These are phyloP conservation scores for Rhinoraja longicauda DNA, from an alignment of 2,797 vertebrate species.

Conservation along the genomic window DNA sequence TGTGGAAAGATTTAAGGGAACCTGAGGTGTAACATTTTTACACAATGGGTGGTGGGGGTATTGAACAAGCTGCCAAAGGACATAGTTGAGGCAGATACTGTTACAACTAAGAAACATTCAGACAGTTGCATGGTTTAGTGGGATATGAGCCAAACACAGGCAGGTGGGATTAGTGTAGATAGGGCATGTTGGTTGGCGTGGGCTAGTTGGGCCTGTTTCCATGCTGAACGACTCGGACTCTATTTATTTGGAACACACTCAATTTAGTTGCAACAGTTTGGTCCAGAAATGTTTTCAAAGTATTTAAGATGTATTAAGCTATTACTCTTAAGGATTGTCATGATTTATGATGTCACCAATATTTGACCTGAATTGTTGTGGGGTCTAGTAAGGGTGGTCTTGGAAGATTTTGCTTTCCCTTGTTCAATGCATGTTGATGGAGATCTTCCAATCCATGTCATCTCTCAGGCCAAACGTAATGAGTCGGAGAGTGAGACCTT, in stretches of 20 bases:
- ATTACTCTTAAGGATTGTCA: background rate
- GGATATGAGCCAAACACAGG: too few relatives aligned
- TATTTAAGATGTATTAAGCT: background rate
- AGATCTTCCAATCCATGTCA: background rate
- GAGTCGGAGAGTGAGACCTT: background rate
- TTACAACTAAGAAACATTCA: too few relatives aligned
- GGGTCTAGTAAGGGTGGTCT: background rate
- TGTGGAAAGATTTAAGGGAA: too few relatives aligned
- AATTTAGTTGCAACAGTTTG: background rate
- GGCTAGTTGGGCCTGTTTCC: too few relatives aligned
- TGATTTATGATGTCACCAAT: background rate
- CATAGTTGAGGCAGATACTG: too few relatives aligned
- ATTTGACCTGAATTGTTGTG: background rate
- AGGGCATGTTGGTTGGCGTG: too few relatives aligned
- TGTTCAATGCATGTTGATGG: background rate
- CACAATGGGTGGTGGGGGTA: background rate
- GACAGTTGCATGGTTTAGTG: too few relatives aligned
- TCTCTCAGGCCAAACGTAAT: background rate
- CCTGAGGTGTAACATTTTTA: too few relatives aligned
- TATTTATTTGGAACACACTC: background rate
- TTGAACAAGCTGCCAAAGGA: too few relatives aligned
- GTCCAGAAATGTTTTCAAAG: background rate
- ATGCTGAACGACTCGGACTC: background rate
- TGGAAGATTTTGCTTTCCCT: background rate
- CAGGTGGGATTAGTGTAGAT: too few relatives aligned